Base-by-base conservation (phyloP, 1,140 invertebrate species). In the Dreissena rostriformis region DNA sequence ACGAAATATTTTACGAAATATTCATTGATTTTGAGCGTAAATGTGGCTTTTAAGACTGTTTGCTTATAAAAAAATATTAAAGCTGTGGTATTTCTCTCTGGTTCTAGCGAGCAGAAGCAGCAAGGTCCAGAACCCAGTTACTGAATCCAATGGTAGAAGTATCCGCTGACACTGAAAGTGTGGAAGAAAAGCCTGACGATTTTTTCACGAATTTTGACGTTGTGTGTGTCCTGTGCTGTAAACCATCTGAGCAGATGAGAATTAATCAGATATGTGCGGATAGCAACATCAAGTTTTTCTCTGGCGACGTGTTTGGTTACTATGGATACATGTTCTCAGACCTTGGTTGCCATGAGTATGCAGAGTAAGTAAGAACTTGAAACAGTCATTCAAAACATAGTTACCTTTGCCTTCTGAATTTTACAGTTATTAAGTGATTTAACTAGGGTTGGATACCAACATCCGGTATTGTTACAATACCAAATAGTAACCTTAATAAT, bases 101-200 rank as follows among this genome's bases (percentile, higher is more conserved):
- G 83, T 94, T 94, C 80, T 87, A 98, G 96, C 95, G 97, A 91
- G 98, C 98, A 8, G 96, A 96, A 94, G 96, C 96, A 51, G 98
- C 97, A 0, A 88, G 97, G 57, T 91, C 95, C 77, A 95, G 96
- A 89, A 96, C 97, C 0, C 96, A 96, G 91, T 95, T 96, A 66
- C 95, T 99, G 67, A 99, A 99, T 94, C 97, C 97, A 0, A 97
- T 99, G 96, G 98, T 99, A 0, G 95, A 96, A 82, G 95, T 99
- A 11, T 95, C 93, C 0, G 95, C 96, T 19, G 97, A 98, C 89
- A 95, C 94, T 0, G 92, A 94, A 0, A 95, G 95, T 67, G 87
- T 95, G 22, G 94, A 95, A 24, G 95, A 96, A 61, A 95, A 96
- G 81, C 65, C 90, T 39, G 92, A 94, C 28, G 95, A 95, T 26